Conservation (phyloP, 2,888 invertebrate genomes). For the Mesorhabditis spiculigera region DNA sequence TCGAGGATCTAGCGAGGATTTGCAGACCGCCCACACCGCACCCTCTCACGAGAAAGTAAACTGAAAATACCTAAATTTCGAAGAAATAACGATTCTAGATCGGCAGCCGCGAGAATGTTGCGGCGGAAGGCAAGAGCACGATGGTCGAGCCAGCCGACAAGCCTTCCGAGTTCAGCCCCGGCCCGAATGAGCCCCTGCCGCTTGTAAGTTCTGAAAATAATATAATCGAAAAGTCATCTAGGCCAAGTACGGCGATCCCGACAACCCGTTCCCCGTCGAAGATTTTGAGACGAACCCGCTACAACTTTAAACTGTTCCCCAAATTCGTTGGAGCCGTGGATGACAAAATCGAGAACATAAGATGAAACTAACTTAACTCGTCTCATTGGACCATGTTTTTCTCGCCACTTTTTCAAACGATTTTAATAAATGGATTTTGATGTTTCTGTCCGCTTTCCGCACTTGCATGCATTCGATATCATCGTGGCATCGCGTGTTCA, state of each 20-base stretch:
- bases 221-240: background rate
- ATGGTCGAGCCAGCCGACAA: too few species aligned
- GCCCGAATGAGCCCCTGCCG: background rate
- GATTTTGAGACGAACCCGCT: conserved; percentile 12
- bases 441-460: too few species aligned
- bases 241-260: background rate
- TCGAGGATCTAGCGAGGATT: background rate
- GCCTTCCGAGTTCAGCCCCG: background rate
- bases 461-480: too few species aligned
- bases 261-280: conserved; percentile 16
- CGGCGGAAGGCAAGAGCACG: too few species aligned
- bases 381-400: too few species aligned
- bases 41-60: background rate
- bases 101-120: background rate
- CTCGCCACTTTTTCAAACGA: too few species aligned
- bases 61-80: background rate
- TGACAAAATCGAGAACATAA: too few species aligned
- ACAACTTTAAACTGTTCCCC: too few species aligned
- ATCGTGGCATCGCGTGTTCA: too few species aligned
- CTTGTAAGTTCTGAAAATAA: background rate
- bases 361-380: too few species aligned
- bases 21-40: background rate
- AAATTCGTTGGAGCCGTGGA: too few species aligned
- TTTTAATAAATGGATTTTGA: too few species aligned
- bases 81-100: background rate